Conservation (phyloP, 2,113 vertebrate species). For the Thermophis baileyi region DNA sequence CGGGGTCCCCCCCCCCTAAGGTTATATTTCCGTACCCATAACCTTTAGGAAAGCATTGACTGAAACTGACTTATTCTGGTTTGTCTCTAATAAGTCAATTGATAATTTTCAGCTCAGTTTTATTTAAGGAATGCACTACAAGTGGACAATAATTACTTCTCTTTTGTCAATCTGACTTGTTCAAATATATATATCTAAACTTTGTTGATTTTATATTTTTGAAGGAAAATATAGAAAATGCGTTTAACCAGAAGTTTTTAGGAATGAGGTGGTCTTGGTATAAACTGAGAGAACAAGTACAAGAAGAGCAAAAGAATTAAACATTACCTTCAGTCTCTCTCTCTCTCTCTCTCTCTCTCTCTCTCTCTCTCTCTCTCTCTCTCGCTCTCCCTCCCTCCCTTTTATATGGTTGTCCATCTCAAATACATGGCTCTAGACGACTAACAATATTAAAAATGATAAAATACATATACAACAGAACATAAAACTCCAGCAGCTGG, state of each 20-base stretch:
- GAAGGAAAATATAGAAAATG: background rate
- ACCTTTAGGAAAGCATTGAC: background rate
- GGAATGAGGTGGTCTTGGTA: background rate
- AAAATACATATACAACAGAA: background rate
- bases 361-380: too few species aligned
- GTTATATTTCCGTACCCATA: background rate
- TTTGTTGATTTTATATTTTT: background rate
- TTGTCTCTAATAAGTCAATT: background rate
- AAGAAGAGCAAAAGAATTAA: background rate
- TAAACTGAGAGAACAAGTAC: background rate
- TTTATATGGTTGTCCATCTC: background rate
- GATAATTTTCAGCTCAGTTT: background rate
- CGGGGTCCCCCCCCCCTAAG: background rate
- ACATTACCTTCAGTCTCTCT: background rate
- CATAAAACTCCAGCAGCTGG: background rate
- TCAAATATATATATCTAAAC: background rate
- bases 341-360: too few species aligned
- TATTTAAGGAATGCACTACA: background rate
- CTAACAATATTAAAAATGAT: background rate
- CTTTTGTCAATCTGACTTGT: background rate
- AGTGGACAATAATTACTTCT: background rate
- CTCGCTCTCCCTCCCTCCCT: too few species aligned
- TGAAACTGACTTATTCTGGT: background rate
- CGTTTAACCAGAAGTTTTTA: background rate
- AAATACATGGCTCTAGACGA: background rate